These are phyloP conservation scores for Myotis daubentonii DNA, from an alignment of 2,797 vertebrate genomes.

Conservation along the genomic window DNA sequence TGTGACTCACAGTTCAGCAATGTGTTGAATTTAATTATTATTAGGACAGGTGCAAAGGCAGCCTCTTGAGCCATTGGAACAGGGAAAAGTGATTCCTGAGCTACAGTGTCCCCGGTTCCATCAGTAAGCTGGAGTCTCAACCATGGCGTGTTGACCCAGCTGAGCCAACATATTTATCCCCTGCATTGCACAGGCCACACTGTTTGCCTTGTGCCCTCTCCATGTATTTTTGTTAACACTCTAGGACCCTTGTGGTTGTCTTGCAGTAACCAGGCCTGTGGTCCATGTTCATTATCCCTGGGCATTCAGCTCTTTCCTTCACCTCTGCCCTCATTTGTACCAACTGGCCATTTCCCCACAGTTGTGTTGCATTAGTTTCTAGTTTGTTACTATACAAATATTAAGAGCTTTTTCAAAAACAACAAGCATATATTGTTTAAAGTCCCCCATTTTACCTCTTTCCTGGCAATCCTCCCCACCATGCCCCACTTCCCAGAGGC, in stretches of 20 bases:
- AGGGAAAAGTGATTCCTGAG: not conserved
- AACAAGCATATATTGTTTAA: not conserved
- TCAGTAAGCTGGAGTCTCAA: not conserved
- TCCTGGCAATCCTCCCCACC: not conserved
- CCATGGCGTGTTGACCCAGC: slow-evolving; percentile 30
- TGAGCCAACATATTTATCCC: slow-evolving; percentile 20
- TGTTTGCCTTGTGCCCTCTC: not conserved
- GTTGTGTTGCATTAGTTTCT: not conserved
- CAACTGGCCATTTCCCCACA: not conserved
- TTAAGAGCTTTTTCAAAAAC: slow-evolving; percentile 27
- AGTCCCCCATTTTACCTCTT: not conserved
- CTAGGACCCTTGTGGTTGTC: not conserved
- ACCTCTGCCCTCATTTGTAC: not conserved
- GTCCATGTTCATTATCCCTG: not conserved
- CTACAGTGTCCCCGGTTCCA: not conserved
- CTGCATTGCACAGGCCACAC: not conserved
- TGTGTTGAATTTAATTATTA: slow-evolving; percentile 58
- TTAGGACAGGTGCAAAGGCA: slow-evolving; percentile 63
- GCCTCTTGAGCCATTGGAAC: slow-evolving; percentile 37
- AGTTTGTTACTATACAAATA: slow-evolving; percentile 7
- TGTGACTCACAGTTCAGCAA: slow-evolving; percentile 43
- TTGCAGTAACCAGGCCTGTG: not conserved
- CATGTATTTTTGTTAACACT: not conserved
- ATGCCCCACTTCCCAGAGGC: not conserved
- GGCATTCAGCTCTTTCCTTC: not conserved